A percentile compares a stretch with the other conserved stretches of the same genome.
phyloP scores from a whole-genome alignment of 2,797 vertebrate genomes.

The Aphelocoma californica region DNA sequence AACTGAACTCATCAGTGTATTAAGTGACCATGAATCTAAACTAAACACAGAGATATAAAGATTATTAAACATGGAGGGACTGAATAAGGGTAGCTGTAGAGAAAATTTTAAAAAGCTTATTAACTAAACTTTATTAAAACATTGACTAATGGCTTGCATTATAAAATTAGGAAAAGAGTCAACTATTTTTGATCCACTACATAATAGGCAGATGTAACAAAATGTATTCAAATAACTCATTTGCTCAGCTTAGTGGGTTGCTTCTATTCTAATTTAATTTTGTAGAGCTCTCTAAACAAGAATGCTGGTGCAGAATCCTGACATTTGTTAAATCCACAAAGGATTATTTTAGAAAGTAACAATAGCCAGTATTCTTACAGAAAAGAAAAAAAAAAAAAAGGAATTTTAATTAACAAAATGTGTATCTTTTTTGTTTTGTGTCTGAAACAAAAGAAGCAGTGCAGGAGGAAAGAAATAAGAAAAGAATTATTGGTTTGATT shows the following conservation, averaged over 20 bases:
- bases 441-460: slow-evolving; percentile 28
- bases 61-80: background rate
- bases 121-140: background rate
- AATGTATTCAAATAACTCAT: slow-evolving; percentile 21
- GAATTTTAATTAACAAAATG: slow-evolving; percentile 67
- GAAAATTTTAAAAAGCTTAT: background rate
- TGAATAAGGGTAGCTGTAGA: background rate
- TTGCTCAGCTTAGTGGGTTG: background rate
- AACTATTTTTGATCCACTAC: background rate
- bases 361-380: slow-evolving; percentile 43
- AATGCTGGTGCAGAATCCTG: slow-evolving; percentile 44
- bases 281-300: slow-evolving; percentile 14
- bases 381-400: background rate
- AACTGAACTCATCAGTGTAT: background rate
- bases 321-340: slow-evolving; percentile 62
- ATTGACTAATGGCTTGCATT: background rate
- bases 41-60: background rate
- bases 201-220: background rate
- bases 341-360: slow-evolving; percentile 63
- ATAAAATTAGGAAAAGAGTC: background rate
- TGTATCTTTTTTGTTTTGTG: slow-evolving; percentile 48
- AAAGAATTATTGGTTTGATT: slow-evolving; percentile 15
- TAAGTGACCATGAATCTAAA: background rate
- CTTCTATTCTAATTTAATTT: slow-evolving; percentile 32
- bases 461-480: background rate